These are phyloP conservation scores for Psophia crepitans DNA, from an alignment of 2,113 vertebrate genomes.

Conservation along the genomic window DNA sequence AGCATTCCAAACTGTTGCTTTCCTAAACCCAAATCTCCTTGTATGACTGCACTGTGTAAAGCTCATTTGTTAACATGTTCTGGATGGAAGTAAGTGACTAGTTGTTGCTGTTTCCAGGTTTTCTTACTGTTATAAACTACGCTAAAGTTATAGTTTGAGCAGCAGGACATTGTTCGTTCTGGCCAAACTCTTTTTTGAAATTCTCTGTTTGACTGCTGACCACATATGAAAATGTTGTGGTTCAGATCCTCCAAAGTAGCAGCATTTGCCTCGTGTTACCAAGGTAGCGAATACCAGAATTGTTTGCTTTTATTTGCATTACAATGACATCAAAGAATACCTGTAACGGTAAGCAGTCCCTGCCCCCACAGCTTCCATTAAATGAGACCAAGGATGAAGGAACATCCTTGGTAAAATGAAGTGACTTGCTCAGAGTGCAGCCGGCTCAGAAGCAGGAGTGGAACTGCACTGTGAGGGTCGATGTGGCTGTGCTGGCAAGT, in stretches of 20 bases:
- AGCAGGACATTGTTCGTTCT: not conserved
- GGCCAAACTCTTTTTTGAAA: not conserved
- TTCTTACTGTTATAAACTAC: not conserved
- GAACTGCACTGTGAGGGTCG: not conserved
- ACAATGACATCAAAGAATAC: not conserved
- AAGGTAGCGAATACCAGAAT: not conserved
- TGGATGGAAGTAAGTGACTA: not conserved
- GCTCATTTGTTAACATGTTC: not conserved
- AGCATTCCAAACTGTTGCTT: not conserved
- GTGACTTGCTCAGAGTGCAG: not conserved
- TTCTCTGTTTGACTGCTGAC: not conserved
- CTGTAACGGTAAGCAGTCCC: not conserved
- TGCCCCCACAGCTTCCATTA: not conserved
- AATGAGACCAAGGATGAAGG: not conserved
- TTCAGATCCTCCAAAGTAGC: not conserved
- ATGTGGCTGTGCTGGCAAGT: fast-evolving
- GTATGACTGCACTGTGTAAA: not conserved
- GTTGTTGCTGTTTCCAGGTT: not conserved
- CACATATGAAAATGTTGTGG: not conserved
- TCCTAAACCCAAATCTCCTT: not conserved
- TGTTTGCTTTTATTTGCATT: not conserved
- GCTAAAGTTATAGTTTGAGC: not conserved
- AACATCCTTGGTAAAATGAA: not conserved
- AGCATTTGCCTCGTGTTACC: not conserved
- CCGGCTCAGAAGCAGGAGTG: not conserved